phyloP scores from a whole-genome alignment of 2,888 invertebrate species.

The Agrotis segetum region DNA sequence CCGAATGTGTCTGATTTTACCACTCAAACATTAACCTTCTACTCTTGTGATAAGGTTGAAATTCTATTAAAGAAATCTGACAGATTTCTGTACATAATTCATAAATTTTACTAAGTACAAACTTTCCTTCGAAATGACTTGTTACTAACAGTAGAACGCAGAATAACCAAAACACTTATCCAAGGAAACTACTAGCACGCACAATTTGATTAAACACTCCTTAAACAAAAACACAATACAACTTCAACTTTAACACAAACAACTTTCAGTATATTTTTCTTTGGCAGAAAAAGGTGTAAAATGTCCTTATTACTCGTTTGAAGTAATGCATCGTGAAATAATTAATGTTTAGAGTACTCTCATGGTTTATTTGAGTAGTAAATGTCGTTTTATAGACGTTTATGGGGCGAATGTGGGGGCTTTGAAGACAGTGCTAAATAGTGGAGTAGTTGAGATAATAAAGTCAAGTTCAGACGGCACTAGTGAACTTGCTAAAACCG shows the following conservation, averaged over 20 bases:
- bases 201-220: conserved; percentile 9
- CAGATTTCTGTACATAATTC: too few relatives aligned
- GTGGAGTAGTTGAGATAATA: not conserved
- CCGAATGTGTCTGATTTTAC: too few relatives aligned
- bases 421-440: conserved; percentile 27
- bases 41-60: too few relatives aligned
- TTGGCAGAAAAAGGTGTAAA: not conserved
- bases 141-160: not conserved
- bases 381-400: conserved; percentile 54
- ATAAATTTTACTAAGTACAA: not conserved
- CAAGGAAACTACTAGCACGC: conserved; percentile 17
- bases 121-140: conserved; percentile 12
- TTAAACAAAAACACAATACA: not conserved
- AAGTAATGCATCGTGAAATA: conserved; percentile 40
- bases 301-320: conserved; percentile 22
- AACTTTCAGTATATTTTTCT: not conserved
- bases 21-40: too few relatives aligned
- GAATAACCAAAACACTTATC: conserved; percentile 30
- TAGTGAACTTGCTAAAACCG: not conserved
- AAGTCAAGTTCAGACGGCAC: not conserved
- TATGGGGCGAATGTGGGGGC: conserved; percentile 30
- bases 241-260: not conserved
- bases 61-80: too few relatives aligned
- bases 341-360: conserved; percentile 32
- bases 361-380: conserved; percentile 46